phyloP scores from a whole-genome alignment of 2,888 invertebrate species.

The Acrocyrtus sp. region DNA sequence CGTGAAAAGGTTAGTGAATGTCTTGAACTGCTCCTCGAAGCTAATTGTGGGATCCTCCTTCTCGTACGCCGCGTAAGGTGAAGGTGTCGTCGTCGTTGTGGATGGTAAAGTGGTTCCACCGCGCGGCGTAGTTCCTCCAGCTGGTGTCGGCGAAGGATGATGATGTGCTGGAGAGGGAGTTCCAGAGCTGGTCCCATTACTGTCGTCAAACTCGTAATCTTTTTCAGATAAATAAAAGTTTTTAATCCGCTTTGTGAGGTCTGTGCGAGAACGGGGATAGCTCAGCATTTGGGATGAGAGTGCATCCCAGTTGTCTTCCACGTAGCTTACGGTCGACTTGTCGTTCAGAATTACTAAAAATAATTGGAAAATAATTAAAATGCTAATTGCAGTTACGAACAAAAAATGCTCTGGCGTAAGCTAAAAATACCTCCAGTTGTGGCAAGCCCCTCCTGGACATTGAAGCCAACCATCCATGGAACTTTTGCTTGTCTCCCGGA shows the following conservation, averaged over 20 bases:
- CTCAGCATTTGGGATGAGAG: slow-evolving; percentile 35
- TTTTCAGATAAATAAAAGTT: slow-evolving; percentile 46
- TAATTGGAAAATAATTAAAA: neutral
- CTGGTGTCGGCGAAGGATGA: neutral
- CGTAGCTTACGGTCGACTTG: slow-evolving; percentile 39
- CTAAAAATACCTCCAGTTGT: slow-evolving; percentile 52
- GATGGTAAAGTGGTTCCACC: slow-evolving; percentile 7
- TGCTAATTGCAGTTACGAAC: too few relatives aligned
- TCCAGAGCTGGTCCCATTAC: slow-evolving; percentile 6
- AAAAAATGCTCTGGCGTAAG: too few relatives aligned
- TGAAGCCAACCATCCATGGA: slow-evolving; percentile 58
- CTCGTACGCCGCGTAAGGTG: slow-evolving; percentile 15
- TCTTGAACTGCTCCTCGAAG: slow-evolving; percentile 56
- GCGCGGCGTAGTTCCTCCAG: neutral
- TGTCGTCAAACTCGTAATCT: slow-evolving; percentile 39
- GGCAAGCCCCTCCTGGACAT: slow-evolving; percentile 52
- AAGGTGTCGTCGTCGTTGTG: slow-evolving; percentile 6
- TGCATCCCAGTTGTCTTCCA: slow-evolving; percentile 48
- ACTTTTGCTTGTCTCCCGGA: slow-evolving; percentile 44
- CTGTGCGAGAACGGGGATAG: slow-evolving; percentile 49
- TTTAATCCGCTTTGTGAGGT: slow-evolving; percentile 50
- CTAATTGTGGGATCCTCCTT: slow-evolving; percentile 41
- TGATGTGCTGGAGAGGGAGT: neutral
- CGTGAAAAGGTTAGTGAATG: slow-evolving; percentile 52
- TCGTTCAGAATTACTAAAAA: slow-evolving; percentile 45